phyloP scores from a whole-genome alignment of 2,888 invertebrate species.

The Xestia rhomboidea region DNA sequence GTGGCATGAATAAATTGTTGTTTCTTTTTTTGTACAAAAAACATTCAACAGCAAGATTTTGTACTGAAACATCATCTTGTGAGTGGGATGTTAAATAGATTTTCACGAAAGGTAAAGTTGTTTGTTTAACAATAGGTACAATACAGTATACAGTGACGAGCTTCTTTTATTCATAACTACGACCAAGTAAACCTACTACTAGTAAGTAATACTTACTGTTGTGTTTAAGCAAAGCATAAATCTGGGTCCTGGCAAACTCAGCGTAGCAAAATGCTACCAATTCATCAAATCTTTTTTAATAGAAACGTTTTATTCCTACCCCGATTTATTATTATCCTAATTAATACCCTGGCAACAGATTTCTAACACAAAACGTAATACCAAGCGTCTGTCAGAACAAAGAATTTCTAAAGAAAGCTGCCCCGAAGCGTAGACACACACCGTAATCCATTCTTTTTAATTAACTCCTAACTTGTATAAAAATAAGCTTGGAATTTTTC shows the following conservation, averaged over 20 bases:
- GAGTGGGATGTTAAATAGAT: not conserved
- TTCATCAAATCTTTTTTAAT: not conserved
- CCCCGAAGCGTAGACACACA: not conserved
- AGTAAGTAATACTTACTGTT: no score
- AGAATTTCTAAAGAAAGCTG: not conserved
- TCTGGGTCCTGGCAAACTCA: no score
- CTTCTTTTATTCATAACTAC: no score
- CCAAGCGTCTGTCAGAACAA: slow-evolving; percentile 1
- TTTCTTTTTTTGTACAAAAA: slow-evolving; percentile 19
- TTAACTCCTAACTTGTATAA: slow-evolving; percentile 17
- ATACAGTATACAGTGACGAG: no score
- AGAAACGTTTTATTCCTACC: not conserved
- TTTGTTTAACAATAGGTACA: no score
- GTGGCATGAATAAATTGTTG: slow-evolving; percentile 8
- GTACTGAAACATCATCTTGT: not conserved
- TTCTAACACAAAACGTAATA: not conserved
- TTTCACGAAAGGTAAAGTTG: not conserved
- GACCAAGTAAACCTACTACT: no score
- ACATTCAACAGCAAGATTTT: not conserved
- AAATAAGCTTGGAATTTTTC: not conserved
- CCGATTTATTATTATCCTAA: not conserved
- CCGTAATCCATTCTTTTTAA: slow-evolving; percentile 22
- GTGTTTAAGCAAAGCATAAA: no score
- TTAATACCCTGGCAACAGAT: not conserved
- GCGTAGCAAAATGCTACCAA: not conserved